These are phyloP conservation scores for Odobenus rosmarus DNA, from an alignment of 2,113 vertebrate species.

Conservation along the genomic window DNA sequence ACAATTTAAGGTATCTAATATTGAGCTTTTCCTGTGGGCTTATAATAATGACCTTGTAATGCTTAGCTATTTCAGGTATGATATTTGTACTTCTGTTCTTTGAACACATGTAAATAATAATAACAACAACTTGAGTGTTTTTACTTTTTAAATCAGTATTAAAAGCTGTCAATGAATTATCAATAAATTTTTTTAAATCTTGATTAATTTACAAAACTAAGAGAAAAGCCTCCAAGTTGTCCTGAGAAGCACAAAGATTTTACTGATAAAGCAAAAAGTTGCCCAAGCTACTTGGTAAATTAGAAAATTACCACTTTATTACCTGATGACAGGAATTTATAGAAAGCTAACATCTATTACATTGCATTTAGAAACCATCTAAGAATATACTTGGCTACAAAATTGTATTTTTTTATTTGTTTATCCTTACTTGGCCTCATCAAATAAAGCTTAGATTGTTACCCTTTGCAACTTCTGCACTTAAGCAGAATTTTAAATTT, in stretches of 20 bases:
- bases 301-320: not conserved
- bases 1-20: constrained; percentile 87
- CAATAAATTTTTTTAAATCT: not conserved
- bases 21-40: constrained; percentile 67
- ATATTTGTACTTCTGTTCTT: constrained; percentile 24
- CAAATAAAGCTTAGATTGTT: constrained; percentile 33
- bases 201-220: constrained; percentile 32
- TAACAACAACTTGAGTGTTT: not conserved
- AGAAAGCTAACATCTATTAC: not conserved
- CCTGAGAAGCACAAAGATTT: constrained; percentile 5
- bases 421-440: not conserved
- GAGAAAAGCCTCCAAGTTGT: not conserved
- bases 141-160: constrained; percentile 1
- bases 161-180: constrained; percentile 43
- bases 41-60: constrained; percentile 59
- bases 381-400: not conserved
- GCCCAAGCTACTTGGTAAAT: not conserved
- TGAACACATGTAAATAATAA: not conserved
- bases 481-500: constrained; percentile 46
- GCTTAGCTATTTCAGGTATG: constrained; percentile 38
- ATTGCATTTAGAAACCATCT: constrained; percentile 34
- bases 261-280: constrained; percentile 30
- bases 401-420: constrained; percentile 18
- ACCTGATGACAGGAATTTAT: not conserved
- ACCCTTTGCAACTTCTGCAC: constrained; percentile 4